Conservation (phyloP, 2,113 vertebrate species). For the Odontesthes bonariensis region DNA sequence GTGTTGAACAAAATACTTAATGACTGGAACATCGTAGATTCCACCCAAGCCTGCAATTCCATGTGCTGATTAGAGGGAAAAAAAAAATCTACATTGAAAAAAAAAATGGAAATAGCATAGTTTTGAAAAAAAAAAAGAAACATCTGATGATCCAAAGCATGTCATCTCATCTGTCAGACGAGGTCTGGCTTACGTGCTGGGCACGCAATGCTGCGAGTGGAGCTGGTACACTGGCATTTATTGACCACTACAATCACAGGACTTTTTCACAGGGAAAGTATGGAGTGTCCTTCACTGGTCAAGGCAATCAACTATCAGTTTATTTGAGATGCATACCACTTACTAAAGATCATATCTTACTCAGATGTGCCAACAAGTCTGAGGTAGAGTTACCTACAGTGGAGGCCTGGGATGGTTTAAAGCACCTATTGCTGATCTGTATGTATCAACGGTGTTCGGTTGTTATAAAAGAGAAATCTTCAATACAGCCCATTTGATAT, state of each 20-base stretch:
- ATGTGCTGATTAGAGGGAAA: not conserved
- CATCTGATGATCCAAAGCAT: not conserved
- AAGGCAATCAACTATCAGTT: not conserved
- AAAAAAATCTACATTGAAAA: not conserved
- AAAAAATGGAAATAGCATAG: not conserved
- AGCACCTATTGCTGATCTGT: not conserved
- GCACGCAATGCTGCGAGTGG: not conserved
- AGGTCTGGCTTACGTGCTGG: not conserved
- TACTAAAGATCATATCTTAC: not conserved
- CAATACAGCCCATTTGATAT: not conserved
- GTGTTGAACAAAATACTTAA: not conserved
- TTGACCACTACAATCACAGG: not conserved
- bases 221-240: not conserved
- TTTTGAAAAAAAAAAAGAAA: not conserved
- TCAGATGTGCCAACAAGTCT: not conserved
- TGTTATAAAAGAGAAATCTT: no score
- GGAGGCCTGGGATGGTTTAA: no score
- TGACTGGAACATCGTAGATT: not conserved
- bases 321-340: not conserved
- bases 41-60: not conserved
- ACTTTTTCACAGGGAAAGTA: not conserved
- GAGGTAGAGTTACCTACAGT: not conserved
- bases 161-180: not conserved
- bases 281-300: not conserved
- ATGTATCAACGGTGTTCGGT: not conserved